Conservation (phyloP, 2,113 vertebrate genomes). For the Sceloporus tristichus region DNA sequence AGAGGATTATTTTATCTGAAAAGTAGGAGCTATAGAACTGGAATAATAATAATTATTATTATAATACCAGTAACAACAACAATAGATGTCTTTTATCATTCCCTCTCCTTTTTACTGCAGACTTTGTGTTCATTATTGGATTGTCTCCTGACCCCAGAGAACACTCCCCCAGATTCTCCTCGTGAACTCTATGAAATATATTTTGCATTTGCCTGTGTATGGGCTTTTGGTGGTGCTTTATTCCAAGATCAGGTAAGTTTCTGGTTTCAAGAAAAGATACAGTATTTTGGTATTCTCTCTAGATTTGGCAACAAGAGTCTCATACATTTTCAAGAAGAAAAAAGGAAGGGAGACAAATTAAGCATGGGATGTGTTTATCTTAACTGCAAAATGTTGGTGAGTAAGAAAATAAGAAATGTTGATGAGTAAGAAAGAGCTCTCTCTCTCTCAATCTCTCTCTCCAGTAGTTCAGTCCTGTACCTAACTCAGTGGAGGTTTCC, state of each 20-base stretch:
- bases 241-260: constrained; percentile 86
- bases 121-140: constrained; percentile 83
- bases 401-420: not conserved
- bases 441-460: too few species aligned
- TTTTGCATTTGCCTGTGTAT: constrained; percentile 86
- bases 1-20: not conserved
- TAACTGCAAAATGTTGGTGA: not conserved
- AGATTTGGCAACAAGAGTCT: not conserved
- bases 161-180: constrained; percentile 84
- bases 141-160: constrained; percentile 83
- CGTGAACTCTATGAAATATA: constrained; percentile 83
- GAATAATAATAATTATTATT: not conserved
- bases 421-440: too few species aligned
- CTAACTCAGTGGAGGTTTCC: too few species aligned
- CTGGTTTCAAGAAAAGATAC: constrained; percentile 45
- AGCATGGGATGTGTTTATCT: not conserved
- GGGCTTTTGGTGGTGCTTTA: constrained; percentile 85
- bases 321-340: not conserved
- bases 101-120: constrained; percentile 64
- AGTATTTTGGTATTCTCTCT: constrained; percentile 7
- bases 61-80: too few species aligned
- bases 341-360: not conserved
- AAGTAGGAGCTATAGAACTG: not conserved
- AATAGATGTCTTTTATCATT: constrained; percentile 44
- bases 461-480: too few species aligned